phyloP scores from a whole-genome alignment of 35 echinoderm and acorn worm genomes.

The Apostichopus parvimensis region DNA sequence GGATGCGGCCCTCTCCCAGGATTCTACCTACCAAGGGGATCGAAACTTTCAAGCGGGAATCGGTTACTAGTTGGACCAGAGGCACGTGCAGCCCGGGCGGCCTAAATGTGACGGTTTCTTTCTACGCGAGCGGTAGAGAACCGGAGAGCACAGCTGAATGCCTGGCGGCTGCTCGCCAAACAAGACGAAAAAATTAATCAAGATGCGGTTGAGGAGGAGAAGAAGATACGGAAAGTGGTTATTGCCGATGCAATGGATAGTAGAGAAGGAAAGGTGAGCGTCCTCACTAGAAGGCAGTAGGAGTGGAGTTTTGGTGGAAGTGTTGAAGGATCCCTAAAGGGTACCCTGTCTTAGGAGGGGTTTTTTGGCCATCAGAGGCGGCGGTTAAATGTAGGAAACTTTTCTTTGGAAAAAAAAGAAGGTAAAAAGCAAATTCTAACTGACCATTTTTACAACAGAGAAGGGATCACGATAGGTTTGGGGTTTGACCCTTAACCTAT shows the following conservation, averaged over 20 bases:
- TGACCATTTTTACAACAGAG: neutral
- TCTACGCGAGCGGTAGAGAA: constrained; percentile 3
- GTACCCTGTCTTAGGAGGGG: neutral
- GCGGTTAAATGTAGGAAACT: neutral
- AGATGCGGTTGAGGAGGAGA: constrained; percentile 25
- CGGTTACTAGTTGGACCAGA: constrained; percentile 69
- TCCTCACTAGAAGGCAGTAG: constrained; percentile 11
- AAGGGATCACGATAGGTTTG: neutral
- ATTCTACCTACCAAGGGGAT: constrained; percentile 99
- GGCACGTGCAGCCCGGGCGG: constrained; percentile 17
- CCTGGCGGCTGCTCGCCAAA: constrained; percentile 32
- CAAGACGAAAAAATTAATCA: constrained; percentile 38
- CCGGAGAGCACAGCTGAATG: neutral
- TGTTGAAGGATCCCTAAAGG: neutral
- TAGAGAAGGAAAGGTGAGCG: neutral
- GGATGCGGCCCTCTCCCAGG: constrained; percentile 92
- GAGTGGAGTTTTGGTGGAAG: neutral
- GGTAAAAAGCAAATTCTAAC: neutral
- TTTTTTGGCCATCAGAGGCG: neutral
- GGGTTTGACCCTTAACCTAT: neutral
- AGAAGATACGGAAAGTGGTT: neutral
- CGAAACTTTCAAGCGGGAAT: constrained; percentile 89
- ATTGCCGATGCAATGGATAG: constrained; percentile 21
- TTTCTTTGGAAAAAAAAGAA: neutral
- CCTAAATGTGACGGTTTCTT: neutral